Evolutionary conservation across 2,888 invertebrate genomes (phyloP), one percentile per base, ranked within the genome.

Genomic region (Ornithoptera priamus): DNA sequence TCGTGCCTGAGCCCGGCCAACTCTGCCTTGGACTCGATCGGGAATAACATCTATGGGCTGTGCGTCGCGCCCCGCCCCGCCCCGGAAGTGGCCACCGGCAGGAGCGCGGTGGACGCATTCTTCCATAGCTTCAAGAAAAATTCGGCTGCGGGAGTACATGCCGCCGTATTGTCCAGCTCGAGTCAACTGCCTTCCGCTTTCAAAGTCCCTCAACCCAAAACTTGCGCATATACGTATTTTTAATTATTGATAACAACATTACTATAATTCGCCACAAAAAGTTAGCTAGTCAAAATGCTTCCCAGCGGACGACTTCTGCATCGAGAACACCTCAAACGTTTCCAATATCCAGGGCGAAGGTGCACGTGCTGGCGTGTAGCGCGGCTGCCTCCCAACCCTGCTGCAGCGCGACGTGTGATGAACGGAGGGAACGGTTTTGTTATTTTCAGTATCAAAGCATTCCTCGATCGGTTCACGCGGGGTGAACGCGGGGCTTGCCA

Each of bases 41-140:
- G 24, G 50, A 30, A 22, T 12, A 46, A 12, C 3, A 3, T 4
- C 3, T 12, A 3, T 4, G 46, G 46, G 46, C 46, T 46, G 46
- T 12, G 15, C 46, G 46, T 15, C 15, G 46, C 15, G 46, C 12
- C 39, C 39, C 39, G 39, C 39, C 8, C 46, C 12, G 1, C 63
- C 0, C 2, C 53, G 56, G 56, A 57, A 15, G 10, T 18, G 7
- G 8, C 24, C 10, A 42, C 39, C 50, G 64, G 65, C 17, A 65
- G 62, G 0, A 71, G 39, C 5, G 74, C 71, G 0, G 75, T 78
- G 0, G 74, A 78, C 15, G 72, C 73, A 0, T 78, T 76, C 65
- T 77, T 78, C 20, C 72, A 69, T 20, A 72, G 71, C 22, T 76
- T 78, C 36, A 70, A 42, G 17, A 17, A 60, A 10, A 17, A 59